phyloP scores from a whole-genome alignment of 2,113 vertebrate genomes.

The Paraplagusia blochii region DNA sequence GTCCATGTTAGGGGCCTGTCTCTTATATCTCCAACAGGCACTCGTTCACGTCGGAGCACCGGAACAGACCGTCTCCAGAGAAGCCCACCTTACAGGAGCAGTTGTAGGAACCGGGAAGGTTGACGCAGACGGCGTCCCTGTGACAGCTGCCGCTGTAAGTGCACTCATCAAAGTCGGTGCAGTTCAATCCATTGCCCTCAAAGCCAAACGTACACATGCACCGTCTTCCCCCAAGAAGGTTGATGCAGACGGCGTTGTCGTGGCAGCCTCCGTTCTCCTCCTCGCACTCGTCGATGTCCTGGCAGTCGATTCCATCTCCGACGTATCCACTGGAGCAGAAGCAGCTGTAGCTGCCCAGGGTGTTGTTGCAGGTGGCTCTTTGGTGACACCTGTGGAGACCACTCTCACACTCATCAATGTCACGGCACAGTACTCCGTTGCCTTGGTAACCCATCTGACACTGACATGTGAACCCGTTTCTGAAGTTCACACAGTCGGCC shows the following conservation, averaged over 20 bases:
- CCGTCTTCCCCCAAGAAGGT: conserved; percentile 66
- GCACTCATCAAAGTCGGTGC: conserved; percentile 77
- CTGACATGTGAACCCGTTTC: conserved; percentile 53
- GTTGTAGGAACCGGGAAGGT: conserved; percentile 73
- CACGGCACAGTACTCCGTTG: conserved; percentile 65
- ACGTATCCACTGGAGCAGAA: conserved; percentile 69
- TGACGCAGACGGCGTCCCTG: conserved; percentile 67
- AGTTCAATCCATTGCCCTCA: conserved; percentile 70
- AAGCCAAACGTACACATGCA: conserved; percentile 76
- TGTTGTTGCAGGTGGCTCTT: conserved; percentile 72
- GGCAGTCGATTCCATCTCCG: conserved; percentile 72
- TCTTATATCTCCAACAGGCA: conserved; percentile 66
- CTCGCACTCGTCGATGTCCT: conserved; percentile 77
- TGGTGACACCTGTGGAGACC: conserved; percentile 66
- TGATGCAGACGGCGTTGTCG: conserved; percentile 66
- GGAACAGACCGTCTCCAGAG: conserved; percentile 69
- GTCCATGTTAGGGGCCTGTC: no score
- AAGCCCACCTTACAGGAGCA: conserved; percentile 76
- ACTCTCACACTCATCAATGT: conserved; percentile 76
- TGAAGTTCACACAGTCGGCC: conserved; percentile 69
- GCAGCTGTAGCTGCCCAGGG: conserved; percentile 74
- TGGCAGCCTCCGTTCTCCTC: conserved; percentile 76
- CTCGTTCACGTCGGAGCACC: conserved; percentile 77
- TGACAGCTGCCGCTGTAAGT: conserved; percentile 64
- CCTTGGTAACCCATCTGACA: conserved; percentile 74